phyloP scores from a whole-genome alignment of 2,797 vertebrate genomes.

The Microcaecilia unicolor region DNA sequence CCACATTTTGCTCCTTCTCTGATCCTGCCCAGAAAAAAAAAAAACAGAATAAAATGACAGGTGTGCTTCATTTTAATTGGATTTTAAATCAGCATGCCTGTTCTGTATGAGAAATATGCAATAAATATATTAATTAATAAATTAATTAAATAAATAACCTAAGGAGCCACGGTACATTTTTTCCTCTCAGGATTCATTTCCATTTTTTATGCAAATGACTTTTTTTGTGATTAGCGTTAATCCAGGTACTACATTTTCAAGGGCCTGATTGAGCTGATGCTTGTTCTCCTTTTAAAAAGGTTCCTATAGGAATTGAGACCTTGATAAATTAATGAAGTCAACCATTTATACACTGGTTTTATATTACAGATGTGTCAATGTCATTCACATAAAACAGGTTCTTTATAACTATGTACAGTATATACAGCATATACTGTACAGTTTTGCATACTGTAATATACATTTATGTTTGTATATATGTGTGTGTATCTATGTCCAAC shows the following conservation, averaged over 20 bases:
- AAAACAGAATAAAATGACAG: slow-evolving; percentile 5
- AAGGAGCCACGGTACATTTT: slow-evolving; percentile 4
- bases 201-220: slow-evolving; percentile 39
- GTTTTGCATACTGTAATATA: slow-evolving; percentile 17
- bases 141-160: too few species aligned
- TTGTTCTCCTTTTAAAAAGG: slow-evolving; percentile 39
- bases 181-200: slow-evolving; percentile 14
- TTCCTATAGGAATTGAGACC: slow-evolving; percentile 34
- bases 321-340: slow-evolving; percentile 43
- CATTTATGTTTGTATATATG: slow-evolving; percentile 17
- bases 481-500: slow-evolving; percentile 28
- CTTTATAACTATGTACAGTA: slow-evolving; percentile 18
- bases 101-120: slow-evolving; percentile 27
- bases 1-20: too few species aligned
- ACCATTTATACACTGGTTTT: slow-evolving; percentile 29
- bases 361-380: slow-evolving; percentile 35
- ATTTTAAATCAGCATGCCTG: slow-evolving; percentile 12
- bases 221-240: slow-evolving; percentile 41
- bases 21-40: not conserved
- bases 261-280: slow-evolving; percentile 41
- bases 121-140: too few species aligned
- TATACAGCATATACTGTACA: slow-evolving; percentile 18
- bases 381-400: slow-evolving; percentile 43
- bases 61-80: slow-evolving; percentile 28
- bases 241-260: slow-evolving; percentile 52